Evolutionary conservation across 2,797 vertebrate species (phyloP), one percentile per base, ranked within the genome.

Genomic region (Chaunax sp.): DNA sequence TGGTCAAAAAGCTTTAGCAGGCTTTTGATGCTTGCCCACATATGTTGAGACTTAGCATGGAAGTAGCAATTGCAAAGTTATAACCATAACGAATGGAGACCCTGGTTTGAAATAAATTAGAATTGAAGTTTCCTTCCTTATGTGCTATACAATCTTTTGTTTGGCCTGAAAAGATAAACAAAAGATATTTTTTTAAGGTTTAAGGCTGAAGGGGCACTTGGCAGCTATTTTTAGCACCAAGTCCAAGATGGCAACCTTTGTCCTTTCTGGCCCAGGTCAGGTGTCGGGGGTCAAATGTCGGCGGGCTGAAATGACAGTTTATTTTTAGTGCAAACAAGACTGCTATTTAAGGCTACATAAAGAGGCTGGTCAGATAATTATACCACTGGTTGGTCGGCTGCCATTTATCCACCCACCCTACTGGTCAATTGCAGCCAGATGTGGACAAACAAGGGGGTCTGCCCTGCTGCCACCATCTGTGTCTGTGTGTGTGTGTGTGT

Each of bases 341-440:
- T 61, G 87, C 90, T 92, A 92, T 93, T 93, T 92, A 89, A 82
- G 72, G 91, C 87, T 82, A 72, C 87, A 86, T 87, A 87, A 86
- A 86, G 86, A 92, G 86, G 87, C 75, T 83, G 89, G 88, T 90
- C 89, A 87, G 89, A 91, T 92, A 93, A 94, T 94, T 92, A 93
- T 78, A 85, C 75, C 86, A 73, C 70, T 35, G 78, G 71, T 84
- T 81, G 87, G 87, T 89, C 75, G 87, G 81, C 82, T 87, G 85
- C 90, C 90, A 89, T 87, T 90, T 83, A 89, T 88, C 86, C 88
- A 78, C 89, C 90, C 87, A 90, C 89, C 75, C 43, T 61, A 76
- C 69, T 22, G 82, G 88, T 90, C 90, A 92, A 93, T 93, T 91
- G 91, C 85, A 93, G 89, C 91, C 92, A 93, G 89, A 90, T 93